Base-by-base conservation (phyloP, 37 sponge, comb jelly and placozoan species). In the Hexactinellida sp. region DNA sequence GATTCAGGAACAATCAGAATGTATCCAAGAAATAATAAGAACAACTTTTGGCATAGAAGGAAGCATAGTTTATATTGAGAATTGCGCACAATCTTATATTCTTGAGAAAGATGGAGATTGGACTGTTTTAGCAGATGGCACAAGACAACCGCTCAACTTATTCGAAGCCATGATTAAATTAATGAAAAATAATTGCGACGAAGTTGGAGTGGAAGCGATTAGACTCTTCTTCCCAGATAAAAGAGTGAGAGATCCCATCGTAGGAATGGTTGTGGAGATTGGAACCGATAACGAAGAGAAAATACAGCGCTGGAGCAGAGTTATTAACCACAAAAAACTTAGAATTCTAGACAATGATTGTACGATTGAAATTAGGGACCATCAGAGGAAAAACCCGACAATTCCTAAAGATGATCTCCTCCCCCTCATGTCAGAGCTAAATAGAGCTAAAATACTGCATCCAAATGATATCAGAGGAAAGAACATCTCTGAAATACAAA, bases 151-250 rank as follows among this genome's bases (percentile, higher is more conserved):
- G 5, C 25, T 63, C 76, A 63, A 63, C 34, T 23, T 63, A n/a
- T 63, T 63, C 76, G 76, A 63, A 63, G 76, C 25, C 19, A 63
- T 63, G 76, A 63, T 63, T n/a, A 10, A 63, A 63, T 28, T 63
- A 23, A 63, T 63, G 76, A 63, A 63, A 28, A 63, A 63, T 63
- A 63, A 63, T n/a, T 7, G 76, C 3, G 76, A 63, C 34, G 76
- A 63, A 63, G 34, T 63, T 7, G 76, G 76, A 32, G 30, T 63
- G 21, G 76, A 63, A n/a, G 76, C 76, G 3, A n/a, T 32, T 10
- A 10, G 76, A 10, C 25, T 63, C 5, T 63, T 63, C 76, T 63
- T 63, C 30, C 32, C 32, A 7, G 28, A 63, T 25, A 63, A 63
- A 23, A 63, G 34, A 23, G 13, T 10, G 34, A 63, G 3, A 63